Evolutionary conservation across 2,888 invertebrate genomes (phyloP).

Genomic region (Caenorhabditis imperialis): DNA sequence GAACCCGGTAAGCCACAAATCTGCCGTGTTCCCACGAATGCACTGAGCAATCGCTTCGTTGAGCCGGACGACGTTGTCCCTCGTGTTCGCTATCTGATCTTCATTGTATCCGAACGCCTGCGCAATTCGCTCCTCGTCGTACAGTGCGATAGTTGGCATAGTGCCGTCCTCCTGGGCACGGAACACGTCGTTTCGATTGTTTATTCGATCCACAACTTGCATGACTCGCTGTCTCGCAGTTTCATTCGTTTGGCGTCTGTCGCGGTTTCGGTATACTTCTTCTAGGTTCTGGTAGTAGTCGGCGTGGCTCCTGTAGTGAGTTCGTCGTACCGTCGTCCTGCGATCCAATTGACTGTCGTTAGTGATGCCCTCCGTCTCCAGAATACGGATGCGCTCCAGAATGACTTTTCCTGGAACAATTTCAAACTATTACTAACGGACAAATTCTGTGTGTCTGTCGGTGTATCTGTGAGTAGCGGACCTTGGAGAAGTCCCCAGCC

Average conservation of each 20-base stretch:
- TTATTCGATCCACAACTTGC: not conserved
- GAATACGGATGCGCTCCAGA: conserved; percentile 58
- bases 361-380: conserved; percentile 44
- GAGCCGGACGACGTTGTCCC: not conserved
- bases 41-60: conserved; percentile 3
- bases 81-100: not conserved
- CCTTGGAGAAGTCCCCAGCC: too few relatives aligned
- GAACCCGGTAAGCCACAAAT: conserved; percentile 12
- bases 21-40: not conserved
- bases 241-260: not conserved
- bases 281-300: not conserved
- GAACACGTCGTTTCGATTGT: not conserved
- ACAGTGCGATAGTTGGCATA: not conserved
- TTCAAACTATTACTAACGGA: too few relatives aligned
- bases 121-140: not conserved
- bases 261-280: not conserved
- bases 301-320: not conserved
- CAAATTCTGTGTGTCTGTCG: too few relatives aligned
- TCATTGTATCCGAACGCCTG: not conserved
- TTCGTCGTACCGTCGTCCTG: not conserved
- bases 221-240: too few relatives aligned
- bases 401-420: conserved; percentile 59
- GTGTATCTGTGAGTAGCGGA: too few relatives aligned
- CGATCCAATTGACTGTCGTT: conserved; percentile 8
- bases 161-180: not conserved